These are phyloP conservation scores for Nomada fucata DNA, from an alignment of 2,888 invertebrate genomes.

Conservation along the genomic window DNA sequence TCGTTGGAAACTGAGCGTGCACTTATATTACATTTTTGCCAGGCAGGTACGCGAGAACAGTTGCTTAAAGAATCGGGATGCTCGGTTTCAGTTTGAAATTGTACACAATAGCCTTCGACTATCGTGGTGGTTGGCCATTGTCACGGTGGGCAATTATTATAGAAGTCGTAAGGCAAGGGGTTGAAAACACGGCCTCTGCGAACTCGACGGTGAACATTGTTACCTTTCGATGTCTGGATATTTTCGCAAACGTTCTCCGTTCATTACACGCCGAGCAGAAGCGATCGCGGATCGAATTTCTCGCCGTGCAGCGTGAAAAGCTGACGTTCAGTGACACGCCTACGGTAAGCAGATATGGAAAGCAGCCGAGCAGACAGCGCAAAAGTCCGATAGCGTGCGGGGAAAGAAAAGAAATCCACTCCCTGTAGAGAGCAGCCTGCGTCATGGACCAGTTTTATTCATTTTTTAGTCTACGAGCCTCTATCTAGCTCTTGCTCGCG, in stretches of 20 bases:
- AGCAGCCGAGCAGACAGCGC: conserved; percentile 31
- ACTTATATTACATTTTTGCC: too few relatives aligned
- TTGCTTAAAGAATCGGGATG: too few relatives aligned
- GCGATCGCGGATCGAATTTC: conserved; percentile 45
- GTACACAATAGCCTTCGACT: too few relatives aligned
- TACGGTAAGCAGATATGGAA: conserved; percentile 45
- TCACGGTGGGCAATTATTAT: background rate
- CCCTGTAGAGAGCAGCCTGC: conserved; percentile 22
- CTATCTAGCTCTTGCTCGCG: background rate
- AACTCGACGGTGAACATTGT: conserved; percentile 13
- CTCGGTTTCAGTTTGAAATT: too few relatives aligned
- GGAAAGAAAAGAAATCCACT: conserved; percentile 41
- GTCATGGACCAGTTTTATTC: conserved; percentile 57
- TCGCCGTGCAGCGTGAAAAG: conserved; percentile 34
- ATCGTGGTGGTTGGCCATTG: background rate
- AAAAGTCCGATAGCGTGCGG: conserved; percentile 39
- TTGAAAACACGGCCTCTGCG: conserved; percentile 4
- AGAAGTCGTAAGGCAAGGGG: background rate
- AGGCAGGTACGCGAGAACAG: too few relatives aligned
- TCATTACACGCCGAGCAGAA: conserved; percentile 1
- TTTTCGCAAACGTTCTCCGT: conserved; percentile 24
- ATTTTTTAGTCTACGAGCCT: conserved; percentile 43
- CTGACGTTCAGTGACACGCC: conserved; percentile 50
- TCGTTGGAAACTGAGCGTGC: too few relatives aligned
- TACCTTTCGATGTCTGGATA: conserved; percentile 11